Conservation (phyloP, 2,888 invertebrate species). For the Amphipyra berbera region DNA sequence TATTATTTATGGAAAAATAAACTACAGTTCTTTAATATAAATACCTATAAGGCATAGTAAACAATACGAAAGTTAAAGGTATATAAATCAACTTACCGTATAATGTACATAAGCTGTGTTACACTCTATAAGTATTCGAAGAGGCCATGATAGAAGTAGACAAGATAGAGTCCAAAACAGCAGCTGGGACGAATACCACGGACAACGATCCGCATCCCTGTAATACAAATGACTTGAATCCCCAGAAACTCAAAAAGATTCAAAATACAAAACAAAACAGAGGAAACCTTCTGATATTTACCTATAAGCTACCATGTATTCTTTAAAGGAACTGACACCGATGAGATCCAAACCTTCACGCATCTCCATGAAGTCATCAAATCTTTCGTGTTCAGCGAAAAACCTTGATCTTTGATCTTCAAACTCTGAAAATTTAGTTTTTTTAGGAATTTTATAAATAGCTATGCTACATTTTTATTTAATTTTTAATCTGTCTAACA, state of each 20-base stretch:
- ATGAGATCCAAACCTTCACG: conserved; percentile 94
- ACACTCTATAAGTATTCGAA: conserved; percentile 94
- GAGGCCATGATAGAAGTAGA: conserved; percentile 95
- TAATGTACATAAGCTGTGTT: conserved; percentile 95
- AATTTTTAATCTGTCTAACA: too few relatives aligned
- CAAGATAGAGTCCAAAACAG: conserved; percentile 94
- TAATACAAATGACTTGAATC: conserved; percentile 57
- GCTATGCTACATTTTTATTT: too few relatives aligned
- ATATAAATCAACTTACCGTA: conserved; percentile 87
- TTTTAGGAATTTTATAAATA: conserved; percentile 1
- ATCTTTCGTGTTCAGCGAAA: conserved; percentile 94
- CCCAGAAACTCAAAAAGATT: conserved; percentile 28
- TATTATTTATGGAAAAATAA: conserved; percentile 16
- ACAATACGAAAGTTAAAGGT: not conserved
- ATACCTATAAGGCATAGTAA: too few relatives aligned
- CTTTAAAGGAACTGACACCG: conserved; percentile 90
- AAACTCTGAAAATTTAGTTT: conserved; percentile 89
- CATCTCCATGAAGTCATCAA: conserved; percentile 96
- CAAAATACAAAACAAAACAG: not conserved
- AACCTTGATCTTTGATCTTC: conserved; percentile 95
- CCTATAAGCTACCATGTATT: conserved; percentile 90
- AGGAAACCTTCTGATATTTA: conserved; percentile 57
- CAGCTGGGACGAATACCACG: conserved; percentile 92
- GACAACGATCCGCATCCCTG: conserved; percentile 87
- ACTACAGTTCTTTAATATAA: not conserved